phyloP scores from a whole-genome alignment of 2,797 vertebrate genomes.

The Sebastes kiyomatsui region DNA sequence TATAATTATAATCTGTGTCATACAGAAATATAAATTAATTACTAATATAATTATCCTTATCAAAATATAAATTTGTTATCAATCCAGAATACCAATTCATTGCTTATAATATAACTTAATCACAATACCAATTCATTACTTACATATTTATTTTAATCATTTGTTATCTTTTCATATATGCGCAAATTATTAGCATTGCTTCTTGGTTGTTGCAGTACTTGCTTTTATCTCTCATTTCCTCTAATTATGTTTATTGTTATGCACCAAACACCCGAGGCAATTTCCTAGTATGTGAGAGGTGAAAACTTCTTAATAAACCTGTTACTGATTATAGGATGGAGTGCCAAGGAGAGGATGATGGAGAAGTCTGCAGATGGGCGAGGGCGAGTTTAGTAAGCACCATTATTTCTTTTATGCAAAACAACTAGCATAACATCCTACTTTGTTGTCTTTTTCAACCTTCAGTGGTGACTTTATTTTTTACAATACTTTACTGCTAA shows the following conservation, averaged over 20 bases:
- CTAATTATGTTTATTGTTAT: background rate
- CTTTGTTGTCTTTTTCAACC: too few relatives aligned
- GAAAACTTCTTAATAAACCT: background rate
- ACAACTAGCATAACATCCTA: background rate
- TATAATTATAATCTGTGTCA: too few relatives aligned
- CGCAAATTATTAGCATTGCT: background rate
- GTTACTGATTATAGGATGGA: constrained; percentile 39
- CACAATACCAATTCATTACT: too few relatives aligned
- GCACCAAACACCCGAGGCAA: background rate
- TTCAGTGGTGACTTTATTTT: background rate
- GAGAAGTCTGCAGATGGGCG: constrained; percentile 47
- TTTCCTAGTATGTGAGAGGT: background rate
- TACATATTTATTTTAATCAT: too few relatives aligned
- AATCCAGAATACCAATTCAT: too few relatives aligned
- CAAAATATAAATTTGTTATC: too few relatives aligned
- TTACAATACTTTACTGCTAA: background rate
- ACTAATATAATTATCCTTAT: too few relatives aligned
- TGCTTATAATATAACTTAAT: too few relatives aligned
- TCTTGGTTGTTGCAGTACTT: background rate
- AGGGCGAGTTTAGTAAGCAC: constrained; percentile 56
- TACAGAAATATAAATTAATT: too few relatives aligned
- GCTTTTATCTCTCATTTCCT: too few relatives aligned
- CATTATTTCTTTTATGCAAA: background rate
- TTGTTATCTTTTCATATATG: too few relatives aligned
- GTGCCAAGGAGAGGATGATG: constrained; percentile 28